Evolutionary conservation across 53 echinoderm and acorn worm species (phyloP), one percentile per base, ranked within the genome.

Genomic region (Echinarachnius parma): DNA sequence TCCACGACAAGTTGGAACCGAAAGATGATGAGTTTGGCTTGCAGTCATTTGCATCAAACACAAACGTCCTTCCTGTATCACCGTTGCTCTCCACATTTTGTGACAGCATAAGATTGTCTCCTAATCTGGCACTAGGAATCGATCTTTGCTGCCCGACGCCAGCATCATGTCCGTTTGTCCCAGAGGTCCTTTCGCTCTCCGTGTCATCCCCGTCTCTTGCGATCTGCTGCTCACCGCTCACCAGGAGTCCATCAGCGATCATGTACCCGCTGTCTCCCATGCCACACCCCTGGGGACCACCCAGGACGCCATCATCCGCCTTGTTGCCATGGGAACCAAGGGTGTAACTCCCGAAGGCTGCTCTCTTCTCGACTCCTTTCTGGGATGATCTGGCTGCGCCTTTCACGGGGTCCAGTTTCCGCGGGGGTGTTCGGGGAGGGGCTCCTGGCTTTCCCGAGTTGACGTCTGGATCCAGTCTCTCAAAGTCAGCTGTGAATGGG

Each of bases 391-490:
- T 25, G 14, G 47, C 21, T 31, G 60, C 59, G 4, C 46, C 49
- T 24, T 18, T 55, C 52, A 84, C 54, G 15, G 84, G 84, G 21
- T 77, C 60, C 1, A 84, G 84, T 56, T 78, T 84, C 31, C 84
- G 67, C 0, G 83, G 77, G n/a, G 83, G 46, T 0, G 67, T 57
- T 3, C 37, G 60, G 1, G 62, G 49, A 15, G 78, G 53, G 26
- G 56, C 42, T 10, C 25, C 35, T n/a, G n/a, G n/a, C 31, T 28
- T 46, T 48, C 32, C 48, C 20, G 46, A 32, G 24, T 46, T 35
- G 11, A 66, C 66, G 27, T 66, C 66, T 2, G 53, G 14, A 29
- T 63, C 75, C 19, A 62, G 47, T 18, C 70, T 70, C 32, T 68
- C 78, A 53, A 62, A 24, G 70, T 84, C 84, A 0, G 70, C 48